phyloP scores from a whole-genome alignment of 1,140 invertebrate genomes.

The Bombus waltoni region DNA sequence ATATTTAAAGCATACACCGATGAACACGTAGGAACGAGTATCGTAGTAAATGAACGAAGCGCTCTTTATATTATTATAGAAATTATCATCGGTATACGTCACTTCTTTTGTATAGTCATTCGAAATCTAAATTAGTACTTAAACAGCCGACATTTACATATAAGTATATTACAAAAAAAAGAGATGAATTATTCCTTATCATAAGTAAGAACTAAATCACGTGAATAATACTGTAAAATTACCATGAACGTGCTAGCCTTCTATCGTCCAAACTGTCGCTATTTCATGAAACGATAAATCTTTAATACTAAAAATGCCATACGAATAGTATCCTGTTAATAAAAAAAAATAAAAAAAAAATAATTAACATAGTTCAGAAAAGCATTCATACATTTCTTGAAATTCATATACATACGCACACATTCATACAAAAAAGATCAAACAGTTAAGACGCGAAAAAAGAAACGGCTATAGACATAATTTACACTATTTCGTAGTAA shows the following conservation, averaged over 20 bases:
- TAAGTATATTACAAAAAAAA: not conserved
- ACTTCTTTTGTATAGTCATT: too few relatives aligned
- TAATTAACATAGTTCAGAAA: too few relatives aligned
- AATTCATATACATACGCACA: not conserved
- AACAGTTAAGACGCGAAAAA: not conserved
- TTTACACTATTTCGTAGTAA: not conserved
- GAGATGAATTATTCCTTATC: not conserved
- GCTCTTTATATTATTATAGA: not conserved
- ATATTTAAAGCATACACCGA: not conserved
- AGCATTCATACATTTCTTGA: not conserved
- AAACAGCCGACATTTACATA: not conserved
- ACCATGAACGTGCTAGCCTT: not conserved
- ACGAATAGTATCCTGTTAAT: not conserved
- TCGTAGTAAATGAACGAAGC: slow-evolving; percentile 11
- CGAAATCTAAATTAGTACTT: not conserved
- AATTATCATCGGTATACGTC: not conserved
- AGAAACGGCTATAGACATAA: slow-evolving; percentile 1
- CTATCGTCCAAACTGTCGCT: not conserved
- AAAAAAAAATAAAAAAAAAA: not conserved
- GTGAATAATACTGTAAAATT: slow-evolving; percentile 43
- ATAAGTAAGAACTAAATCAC: not conserved
- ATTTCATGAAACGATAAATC: not conserved
- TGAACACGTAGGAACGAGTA: slow-evolving; percentile 32
- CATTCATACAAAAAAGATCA: not conserved
- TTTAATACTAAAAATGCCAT: slow-evolving; percentile 5